A percentile compares a stretch with the other conserved stretches of the same genome.
These are phyloP conservation scores for Sorex araneus DNA, from an alignment of 2,113 vertebrate species.

Conservation along the genomic window DNA sequence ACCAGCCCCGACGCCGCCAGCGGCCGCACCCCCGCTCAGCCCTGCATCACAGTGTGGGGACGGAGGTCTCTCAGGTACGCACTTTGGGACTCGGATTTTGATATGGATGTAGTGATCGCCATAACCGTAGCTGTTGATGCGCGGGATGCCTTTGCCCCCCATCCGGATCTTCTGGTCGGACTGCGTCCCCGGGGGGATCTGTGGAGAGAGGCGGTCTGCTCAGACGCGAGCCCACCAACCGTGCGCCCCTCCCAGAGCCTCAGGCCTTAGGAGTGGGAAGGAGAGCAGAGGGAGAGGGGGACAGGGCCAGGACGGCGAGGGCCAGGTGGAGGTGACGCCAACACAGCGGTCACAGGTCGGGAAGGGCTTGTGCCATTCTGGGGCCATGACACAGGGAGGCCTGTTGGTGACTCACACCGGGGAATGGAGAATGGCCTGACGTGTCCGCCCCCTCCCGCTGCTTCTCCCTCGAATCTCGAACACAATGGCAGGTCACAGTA, in stretches of 20 bases:
- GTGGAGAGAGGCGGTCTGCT: not conserved
- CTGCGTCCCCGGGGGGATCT: slow-evolving; percentile 96
- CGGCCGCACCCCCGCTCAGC: too few relatives aligned
- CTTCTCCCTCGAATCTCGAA: not conserved
- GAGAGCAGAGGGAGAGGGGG: not conserved
- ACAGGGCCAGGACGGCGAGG: not conserved
- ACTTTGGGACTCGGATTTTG: slow-evolving; percentile 97
- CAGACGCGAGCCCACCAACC: not conserved
- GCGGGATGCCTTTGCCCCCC: slow-evolving; percentile 96
- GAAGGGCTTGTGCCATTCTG: not conserved
- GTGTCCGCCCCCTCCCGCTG: too few relatives aligned
- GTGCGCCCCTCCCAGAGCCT: not conserved
- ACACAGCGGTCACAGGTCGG: not conserved
- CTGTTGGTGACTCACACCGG: not conserved
- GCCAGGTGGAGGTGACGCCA: not conserved
- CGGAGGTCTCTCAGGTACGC: slow-evolving; percentile 77
- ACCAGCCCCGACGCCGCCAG: too few relatives aligned
- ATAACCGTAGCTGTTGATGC: slow-evolving; percentile 94
- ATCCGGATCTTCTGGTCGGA: slow-evolving; percentile 95
- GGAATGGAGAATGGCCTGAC: not conserved
- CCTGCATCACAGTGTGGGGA: not conserved
- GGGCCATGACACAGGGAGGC: not conserved
- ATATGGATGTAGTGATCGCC: slow-evolving; percentile 98
- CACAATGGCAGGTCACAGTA: not conserved
- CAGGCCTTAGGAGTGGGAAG: not conserved